A percentile compares a stretch with the other conserved stretches of the same genome.
These are phyloP conservation scores for Drosophila kohkoa DNA, from an alignment of 1,140 invertebrate genomes.

Conservation along the genomic window DNA sequence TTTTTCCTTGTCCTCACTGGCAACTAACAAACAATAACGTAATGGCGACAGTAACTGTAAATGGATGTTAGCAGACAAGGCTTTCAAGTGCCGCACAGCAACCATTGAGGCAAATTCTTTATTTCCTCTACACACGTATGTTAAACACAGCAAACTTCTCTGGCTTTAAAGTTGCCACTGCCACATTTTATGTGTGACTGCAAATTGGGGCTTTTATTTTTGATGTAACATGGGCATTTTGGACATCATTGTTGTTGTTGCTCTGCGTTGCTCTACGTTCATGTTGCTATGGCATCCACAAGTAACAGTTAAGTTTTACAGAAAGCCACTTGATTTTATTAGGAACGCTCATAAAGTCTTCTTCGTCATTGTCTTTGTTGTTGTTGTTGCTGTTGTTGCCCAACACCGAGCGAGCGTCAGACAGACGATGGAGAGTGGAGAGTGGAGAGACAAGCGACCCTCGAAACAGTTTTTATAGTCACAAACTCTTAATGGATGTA, in stretches of 20 bases:
- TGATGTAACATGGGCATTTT: conserved; percentile 58
- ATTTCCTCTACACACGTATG: conserved; percentile 12
- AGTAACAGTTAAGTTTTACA: conserved; percentile 76
- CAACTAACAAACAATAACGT: conserved; percentile 41
- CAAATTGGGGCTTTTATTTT: conserved; percentile 77
- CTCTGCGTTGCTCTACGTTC: conserved; percentile 15
- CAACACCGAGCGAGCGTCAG: background rate
- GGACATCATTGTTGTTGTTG: conserved; percentile 31
- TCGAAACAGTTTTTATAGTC: conserved; percentile 37
- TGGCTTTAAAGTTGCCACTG: conserved; percentile 58
- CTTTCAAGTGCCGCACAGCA: conserved; percentile 22
- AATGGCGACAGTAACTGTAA: conserved; percentile 24
- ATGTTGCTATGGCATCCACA: conserved; percentile 33
- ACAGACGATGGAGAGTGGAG: background rate
- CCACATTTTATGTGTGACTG: conserved; percentile 60
- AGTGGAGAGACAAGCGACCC: background rate
- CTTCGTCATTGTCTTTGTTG: background rate
- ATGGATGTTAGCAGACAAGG: conserved; percentile 25
- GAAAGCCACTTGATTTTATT: conserved; percentile 80
- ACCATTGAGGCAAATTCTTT: conserved; percentile 21
- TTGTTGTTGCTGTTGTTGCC: background rate
- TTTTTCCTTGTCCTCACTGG: conserved; percentile 1
- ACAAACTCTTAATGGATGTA: conserved; percentile 47
- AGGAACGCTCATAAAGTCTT: conserved; percentile 69
- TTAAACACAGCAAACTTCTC: background rate